Evolutionary conservation across 2,113 vertebrate species (phyloP), one percentile per base, ranked within the genome.

Genomic region (Terrapene triunguis): DNA sequence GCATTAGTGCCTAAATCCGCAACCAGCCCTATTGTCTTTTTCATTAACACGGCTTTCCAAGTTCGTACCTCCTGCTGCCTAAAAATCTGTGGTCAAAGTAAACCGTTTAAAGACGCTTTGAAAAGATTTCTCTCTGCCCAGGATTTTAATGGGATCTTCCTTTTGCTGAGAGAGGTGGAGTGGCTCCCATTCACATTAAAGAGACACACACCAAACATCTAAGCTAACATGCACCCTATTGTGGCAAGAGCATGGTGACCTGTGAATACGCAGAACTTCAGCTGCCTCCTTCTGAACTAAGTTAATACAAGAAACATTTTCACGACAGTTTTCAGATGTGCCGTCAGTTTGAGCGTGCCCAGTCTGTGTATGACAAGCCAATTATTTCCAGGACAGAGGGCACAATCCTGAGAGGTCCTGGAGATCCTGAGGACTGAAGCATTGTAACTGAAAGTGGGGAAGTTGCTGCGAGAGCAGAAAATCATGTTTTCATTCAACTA

Each of bases 401-500:
- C 83, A 94, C 62, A 47, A 0, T 2, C 54, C 5, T 81, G 3
- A n/a, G 90, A 82, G 82, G 81, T 87, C 65, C 74, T 22, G 13
- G 69, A 89, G 87, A 59, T 80, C 89, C 72, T 80, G 3, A 4
- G 53, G 29, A 85, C 21, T 24, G 82, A 74, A 88, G 10, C 85
- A 94, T 1, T 1, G 2, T 95, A 95, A 96, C 96, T 96, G 95
- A 87, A 78, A 82, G 6, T 9, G 91, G 74, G 89, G 65, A 96
- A 96, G 82, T 6, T 92, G 96, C 95, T 96, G 94, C 0, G 2
- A 94, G 93, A 94, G 94, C 92, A 93, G 87, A 92, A 95, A 86
- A 16, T 0, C 69, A 79, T 55, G 82, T 93, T 97, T 90, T 96
- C 93, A 94, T 96, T 96, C 89, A 95, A 97, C 94, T 92, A 79